phyloP scores from a whole-genome alignment of 2,113 vertebrate genomes.

The Scophthalmus maximus region DNA sequence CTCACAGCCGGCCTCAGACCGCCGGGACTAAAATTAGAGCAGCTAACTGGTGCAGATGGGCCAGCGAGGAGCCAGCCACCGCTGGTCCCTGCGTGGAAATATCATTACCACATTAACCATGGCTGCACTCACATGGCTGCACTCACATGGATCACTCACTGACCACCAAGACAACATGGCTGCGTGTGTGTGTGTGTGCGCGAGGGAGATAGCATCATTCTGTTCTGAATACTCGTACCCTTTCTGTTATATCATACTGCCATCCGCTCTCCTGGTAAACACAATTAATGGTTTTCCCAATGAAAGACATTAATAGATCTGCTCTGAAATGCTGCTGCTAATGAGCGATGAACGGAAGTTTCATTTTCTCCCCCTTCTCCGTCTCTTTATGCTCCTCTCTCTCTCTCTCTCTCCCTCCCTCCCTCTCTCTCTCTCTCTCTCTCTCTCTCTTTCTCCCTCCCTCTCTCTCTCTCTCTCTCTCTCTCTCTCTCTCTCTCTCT shows the following conservation, averaged over 20 bases:
- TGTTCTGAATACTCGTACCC: conserved; percentile 20
- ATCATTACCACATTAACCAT: conserved; percentile 72
- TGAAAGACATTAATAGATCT: conserved; percentile 51
- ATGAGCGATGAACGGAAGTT: conserved; percentile 56
- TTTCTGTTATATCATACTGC: conserved; percentile 22
- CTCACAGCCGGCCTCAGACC: conserved; percentile 58
- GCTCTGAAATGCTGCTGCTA: conserved; percentile 42
- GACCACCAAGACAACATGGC: conserved; percentile 28
- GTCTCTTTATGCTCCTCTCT: conserved; percentile 14
- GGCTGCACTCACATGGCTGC: conserved; percentile 41
- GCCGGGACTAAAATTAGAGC: conserved; percentile 79
- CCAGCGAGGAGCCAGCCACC: conserved; percentile 62
- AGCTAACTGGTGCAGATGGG: conserved; percentile 76
- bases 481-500: not conserved
- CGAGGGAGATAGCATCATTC: conserved; percentile 15
- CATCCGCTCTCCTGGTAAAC: conserved; percentile 1
- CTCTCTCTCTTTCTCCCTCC: not conserved
- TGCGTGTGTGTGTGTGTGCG: conserved; percentile 26
- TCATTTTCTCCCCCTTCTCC: conserved; percentile 35
- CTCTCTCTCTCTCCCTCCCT: not conserved
- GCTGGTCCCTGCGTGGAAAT: conserved; percentile 64
- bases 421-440: not conserved
- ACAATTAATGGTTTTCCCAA: conserved; percentile 40
- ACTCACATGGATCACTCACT: conserved; percentile 54
- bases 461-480: conserved; percentile 4